Base-by-base conservation (phyloP, 2,113 vertebrate species). In the Oxyruncus cristatus region DNA sequence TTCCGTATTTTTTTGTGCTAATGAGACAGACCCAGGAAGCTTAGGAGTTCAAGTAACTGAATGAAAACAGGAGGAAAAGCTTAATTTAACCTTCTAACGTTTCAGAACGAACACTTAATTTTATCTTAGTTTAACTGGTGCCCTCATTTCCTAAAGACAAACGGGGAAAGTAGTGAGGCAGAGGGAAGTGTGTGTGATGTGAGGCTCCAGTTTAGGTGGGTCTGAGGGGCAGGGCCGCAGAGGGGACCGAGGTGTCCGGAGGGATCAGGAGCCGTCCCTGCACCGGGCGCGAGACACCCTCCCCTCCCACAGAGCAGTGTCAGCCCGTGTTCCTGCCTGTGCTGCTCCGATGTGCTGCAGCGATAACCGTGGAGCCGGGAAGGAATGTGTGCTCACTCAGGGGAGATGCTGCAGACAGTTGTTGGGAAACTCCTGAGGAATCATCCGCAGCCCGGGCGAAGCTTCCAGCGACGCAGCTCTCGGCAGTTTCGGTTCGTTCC, bases 401-500 rank as follows among this genome's bases (percentile, higher is more conserved):
- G 42, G 78, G 33, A 78, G 85, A 42, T 87, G 71, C 70, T 91
- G 92, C 83, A 78, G 53, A 46, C 92, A 93, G 74, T 63, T 44
- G 6, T 97, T 97, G 86, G 88, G 93, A 92, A 97, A 97, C 56
- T 66, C 22, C 95, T 44, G 53, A 28, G 44, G 83, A 74, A 92
- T 70, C 87, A 83, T 5, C 58, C 0, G 1, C 88, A 32, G 79
- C 52, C 28, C 42, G 65, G 88, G 81, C 33, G 2, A 50, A 92
- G 93, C 95, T 95, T 26, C 78, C 16, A 94, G 97, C 47, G 1
- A 79, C 32, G 85, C 93, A 61, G 7, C 35, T 95, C 70, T 82
- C 92, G 67, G 52, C 89, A 95, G 93, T 92, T 95, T 93, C 95
- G 95, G 90, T 82, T 85, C 27, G 56, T 76, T 74, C 88, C 59